Conservation (phyloP, 2,888 invertebrate genomes). For the Leptinotarsa juncta region DNA sequence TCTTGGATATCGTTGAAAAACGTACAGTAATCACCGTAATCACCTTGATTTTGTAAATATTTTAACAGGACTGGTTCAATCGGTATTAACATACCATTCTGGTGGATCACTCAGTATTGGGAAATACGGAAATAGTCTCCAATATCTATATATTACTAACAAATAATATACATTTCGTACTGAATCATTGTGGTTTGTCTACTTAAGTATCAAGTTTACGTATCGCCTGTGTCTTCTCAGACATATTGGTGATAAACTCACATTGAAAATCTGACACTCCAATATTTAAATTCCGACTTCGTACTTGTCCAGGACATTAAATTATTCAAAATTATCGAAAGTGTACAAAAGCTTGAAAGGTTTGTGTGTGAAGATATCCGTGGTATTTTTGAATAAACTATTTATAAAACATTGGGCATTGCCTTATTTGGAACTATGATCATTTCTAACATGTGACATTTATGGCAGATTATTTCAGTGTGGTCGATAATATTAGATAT, state of each 20-base stretch:
- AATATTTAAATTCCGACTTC: slow-evolving; percentile 37
- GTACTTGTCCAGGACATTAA: slow-evolving; percentile 35
- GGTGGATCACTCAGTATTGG: slow-evolving; percentile 1
- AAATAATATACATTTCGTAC: slow-evolving; percentile 34
- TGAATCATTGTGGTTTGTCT: slow-evolving; percentile 40
- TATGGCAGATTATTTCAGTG: slow-evolving; percentile 30
- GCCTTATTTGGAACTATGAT: slow-evolving; percentile 43
- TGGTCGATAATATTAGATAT: slow-evolving; percentile 28
- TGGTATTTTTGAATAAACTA: slow-evolving; percentile 43
- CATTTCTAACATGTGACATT: slow-evolving; percentile 38
- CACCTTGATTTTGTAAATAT: no score
- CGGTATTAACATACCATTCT: not conserved
- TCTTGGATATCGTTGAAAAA: no score
- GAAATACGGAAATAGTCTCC: slow-evolving; percentile 31
- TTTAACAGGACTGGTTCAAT: not conserved
- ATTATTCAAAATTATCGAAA: slow-evolving; percentile 44
- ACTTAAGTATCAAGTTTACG: slow-evolving; percentile 41
- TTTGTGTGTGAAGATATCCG: slow-evolving; percentile 43
- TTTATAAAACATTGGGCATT: slow-evolving; percentile 40
- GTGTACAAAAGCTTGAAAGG: slow-evolving; percentile 39
- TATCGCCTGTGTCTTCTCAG: slow-evolving; percentile 30
- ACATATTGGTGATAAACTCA: slow-evolving; percentile 26
- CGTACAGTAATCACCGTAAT: no score
- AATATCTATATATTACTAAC: slow-evolving; percentile 29
- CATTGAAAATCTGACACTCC: slow-evolving; percentile 31